Evolutionary conservation across 2,797 vertebrate genomes (phyloP), one percentile per base, ranked within the genome.

Genomic region (Syngnathus rostellatus): DNA sequence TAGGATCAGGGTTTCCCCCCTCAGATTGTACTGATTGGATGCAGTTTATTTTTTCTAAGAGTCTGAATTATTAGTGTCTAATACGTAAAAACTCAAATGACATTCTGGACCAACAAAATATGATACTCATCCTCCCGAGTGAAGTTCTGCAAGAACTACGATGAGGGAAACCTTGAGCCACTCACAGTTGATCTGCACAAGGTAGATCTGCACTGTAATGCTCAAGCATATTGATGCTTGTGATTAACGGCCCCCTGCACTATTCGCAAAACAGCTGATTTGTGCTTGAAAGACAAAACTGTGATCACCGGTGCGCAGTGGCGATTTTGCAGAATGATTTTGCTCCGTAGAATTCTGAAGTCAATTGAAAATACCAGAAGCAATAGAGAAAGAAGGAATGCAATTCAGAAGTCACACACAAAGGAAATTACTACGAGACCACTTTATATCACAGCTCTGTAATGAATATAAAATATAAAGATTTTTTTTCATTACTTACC

Each of bases 131-230:
- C 55, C 31, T 58, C 41, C 19, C 21, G 0, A 25, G 23, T 63
- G 23, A 10, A 8, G 9, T 63, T 23, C 41, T 67, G 25, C 61
- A 17, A 59, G 9, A 21, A 62, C 10, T 21, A 45, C 66, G 66
- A 45, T 19, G 45, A 63, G 57, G 38, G 57, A 72, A 68, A 70
- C 60, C 53, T 65, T 65, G 12, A 46, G 40, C 41, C 12, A 23
- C 8, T 25, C 45, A 8, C 23, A 48, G 17, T 45, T 50, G 19
- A 61, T 61, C 59, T 61, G 2, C 55, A 31, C 0, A 2, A 37
- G 55, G 31, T 58, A 58, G 55, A 58, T 58, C 25, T 58, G 39
- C 38, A 41, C 59, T 41, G 41, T 6, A 41, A 38, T 16, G 58
- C 38, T n/a, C 39, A 3, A 41, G 39, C 39, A 41, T 12, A 17